Evolutionary conservation across 2,888 invertebrate species (phyloP).

Genomic region (Dione juno): DNA sequence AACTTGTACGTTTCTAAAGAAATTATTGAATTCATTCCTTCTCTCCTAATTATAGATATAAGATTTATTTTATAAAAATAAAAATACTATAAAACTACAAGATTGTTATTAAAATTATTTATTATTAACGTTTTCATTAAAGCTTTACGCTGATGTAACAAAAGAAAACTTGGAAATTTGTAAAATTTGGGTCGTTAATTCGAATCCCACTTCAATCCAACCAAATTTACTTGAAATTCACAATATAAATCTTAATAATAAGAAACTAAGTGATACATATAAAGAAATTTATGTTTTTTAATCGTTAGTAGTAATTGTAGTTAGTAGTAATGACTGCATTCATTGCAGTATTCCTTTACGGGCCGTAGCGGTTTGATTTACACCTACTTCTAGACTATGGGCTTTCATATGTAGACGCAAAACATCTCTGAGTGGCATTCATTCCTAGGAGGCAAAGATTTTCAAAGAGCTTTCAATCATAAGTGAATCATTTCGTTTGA

Average conservation of each 20-base stretch:
- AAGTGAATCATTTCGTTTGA: slow-evolving; percentile 4
- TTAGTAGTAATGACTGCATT: slow-evolving; percentile 7
- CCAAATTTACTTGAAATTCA: no score
- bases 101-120: not conserved
- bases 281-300: no score
- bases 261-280: no score
- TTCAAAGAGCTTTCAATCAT: slow-evolving; percentile 20
- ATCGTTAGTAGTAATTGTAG: no score
- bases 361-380: slow-evolving; percentile 7
- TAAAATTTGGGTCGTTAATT: not conserved
- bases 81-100: not conserved
- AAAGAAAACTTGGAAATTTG: not conserved
- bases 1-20: not conserved
- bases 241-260: no score
- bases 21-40: not conserved
- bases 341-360: slow-evolving; percentile 10
- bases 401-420: not conserved
- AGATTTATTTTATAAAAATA: not conserved
- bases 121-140: not conserved
- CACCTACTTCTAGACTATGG: not conserved
- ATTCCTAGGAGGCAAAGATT: not conserved
- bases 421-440: slow-evolving; percentile 11
- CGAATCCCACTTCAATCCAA: no score
- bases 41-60: not conserved
- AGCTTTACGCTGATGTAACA: not conserved